Percentiles rank a stretch among this genome's conserved stretches.
Conservation (phyloP, 2,113 vertebrate genomes). For the Himantopus leucocephalus region DNA sequence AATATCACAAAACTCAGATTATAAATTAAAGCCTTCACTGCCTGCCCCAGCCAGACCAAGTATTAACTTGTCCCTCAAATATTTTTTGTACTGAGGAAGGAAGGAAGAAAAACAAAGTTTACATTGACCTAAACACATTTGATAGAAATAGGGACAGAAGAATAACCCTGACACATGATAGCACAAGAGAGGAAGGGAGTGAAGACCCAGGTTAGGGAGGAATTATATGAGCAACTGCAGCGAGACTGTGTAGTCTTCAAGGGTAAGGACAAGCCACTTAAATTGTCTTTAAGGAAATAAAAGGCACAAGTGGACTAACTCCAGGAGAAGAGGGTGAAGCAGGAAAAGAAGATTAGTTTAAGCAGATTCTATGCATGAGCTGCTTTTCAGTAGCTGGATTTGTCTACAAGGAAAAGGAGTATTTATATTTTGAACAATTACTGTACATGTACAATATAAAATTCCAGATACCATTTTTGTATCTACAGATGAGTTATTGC, state of each 20-base stretch:
- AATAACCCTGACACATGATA: not conserved
- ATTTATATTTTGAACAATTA: not conserved
- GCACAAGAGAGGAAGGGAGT: not conserved
- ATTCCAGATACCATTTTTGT: not conserved
- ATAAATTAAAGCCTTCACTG: not conserved
- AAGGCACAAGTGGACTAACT: not conserved
- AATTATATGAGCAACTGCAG: not conserved
- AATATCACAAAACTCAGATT: not conserved
- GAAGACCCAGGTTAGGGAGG: not conserved
- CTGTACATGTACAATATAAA: not conserved
- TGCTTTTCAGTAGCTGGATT: not conserved
- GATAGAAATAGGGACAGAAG: not conserved
- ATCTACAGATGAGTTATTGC: not conserved
- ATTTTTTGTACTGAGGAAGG: not conserved
- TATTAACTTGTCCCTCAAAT: not conserved
- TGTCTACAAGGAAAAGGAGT: not conserved
- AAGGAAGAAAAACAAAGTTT: not conserved
- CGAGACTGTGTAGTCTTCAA: not conserved
- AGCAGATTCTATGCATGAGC: not conserved
- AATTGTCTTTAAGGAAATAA: not conserved
- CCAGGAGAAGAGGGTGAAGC: not conserved
- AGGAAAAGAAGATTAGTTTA: not conserved
- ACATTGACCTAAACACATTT: not conserved
- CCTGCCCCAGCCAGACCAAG: not conserved
- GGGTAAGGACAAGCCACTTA: not conserved